A percentile compares a stretch with the other conserved stretches of the same genome.
Conservation (phyloP, 2,113 vertebrate species). For the Oplegnathus fasciatus region DNA sequence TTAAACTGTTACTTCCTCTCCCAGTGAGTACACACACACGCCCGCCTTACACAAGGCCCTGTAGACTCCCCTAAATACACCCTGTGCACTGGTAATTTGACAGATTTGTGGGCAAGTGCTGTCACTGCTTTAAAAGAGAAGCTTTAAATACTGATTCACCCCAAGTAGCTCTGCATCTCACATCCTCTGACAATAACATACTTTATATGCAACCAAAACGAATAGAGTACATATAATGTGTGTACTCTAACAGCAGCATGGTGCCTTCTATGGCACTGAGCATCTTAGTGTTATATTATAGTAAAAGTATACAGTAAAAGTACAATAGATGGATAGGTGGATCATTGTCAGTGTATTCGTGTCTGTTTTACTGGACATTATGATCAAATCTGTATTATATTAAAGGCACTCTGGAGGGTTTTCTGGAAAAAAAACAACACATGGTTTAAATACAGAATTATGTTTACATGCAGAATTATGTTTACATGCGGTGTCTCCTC, state of each 20-base stretch:
- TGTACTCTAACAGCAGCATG: conserved; percentile 4
- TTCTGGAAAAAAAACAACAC: neutral
- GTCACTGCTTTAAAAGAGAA: conserved; percentile 67
- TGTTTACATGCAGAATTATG: neutral
- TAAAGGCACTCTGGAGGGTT: neutral
- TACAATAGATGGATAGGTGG: neutral
- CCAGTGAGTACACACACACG: conserved; percentile 51
- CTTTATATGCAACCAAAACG: conserved; percentile 39
- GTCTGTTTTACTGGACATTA: neutral
- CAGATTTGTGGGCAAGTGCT: conserved; percentile 70
- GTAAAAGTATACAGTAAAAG: neutral
- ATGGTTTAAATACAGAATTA: neutral
- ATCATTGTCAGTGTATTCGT: neutral
- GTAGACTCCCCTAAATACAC: conserved; percentile 70
- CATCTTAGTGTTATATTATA: neutral
- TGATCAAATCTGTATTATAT: neutral
- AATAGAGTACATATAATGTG: conserved; percentile 15
- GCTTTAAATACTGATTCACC: conserved; percentile 66
- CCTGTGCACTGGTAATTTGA: conserved; percentile 75
- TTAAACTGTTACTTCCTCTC: conserved; percentile 82
- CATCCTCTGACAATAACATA: conserved; percentile 40
- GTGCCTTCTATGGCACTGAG: neutral
- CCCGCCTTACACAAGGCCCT: conserved; percentile 61
- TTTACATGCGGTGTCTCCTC: neutral
- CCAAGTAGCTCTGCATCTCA: conserved; percentile 30